A percentile compares a stretch with the other conserved stretches of the same genome.
Conservation (phyloP, 2,888 invertebrate genomes). For the Cephus runcator region DNA sequence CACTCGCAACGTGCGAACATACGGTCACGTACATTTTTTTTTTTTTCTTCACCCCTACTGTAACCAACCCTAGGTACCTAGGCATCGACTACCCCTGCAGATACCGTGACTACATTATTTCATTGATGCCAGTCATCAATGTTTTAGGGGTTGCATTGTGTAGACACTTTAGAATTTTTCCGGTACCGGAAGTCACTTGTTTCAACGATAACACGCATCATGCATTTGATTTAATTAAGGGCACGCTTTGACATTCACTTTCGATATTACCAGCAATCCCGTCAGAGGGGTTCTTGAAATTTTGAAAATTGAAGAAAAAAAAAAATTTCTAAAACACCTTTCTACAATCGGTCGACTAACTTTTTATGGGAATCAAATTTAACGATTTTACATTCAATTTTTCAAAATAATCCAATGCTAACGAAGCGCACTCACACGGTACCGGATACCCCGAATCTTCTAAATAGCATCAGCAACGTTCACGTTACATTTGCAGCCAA, state of each 20-base stretch:
- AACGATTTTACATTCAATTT: too few relatives aligned
- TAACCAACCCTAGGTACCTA: not conserved
- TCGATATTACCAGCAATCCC: not conserved
- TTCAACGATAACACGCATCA: not conserved
- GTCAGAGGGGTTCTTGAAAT: not conserved
- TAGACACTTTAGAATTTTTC: conserved; percentile 28
- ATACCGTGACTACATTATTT: conserved; percentile 53
- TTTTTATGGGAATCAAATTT: too few relatives aligned
- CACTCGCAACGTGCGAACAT: conserved; percentile 54
- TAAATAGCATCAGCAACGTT: not conserved
- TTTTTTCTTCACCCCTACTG: not conserved
- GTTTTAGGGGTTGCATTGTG: conserved; percentile 22
- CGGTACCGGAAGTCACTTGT: not conserved
- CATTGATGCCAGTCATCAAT: conserved; percentile 38
- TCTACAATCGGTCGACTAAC: too few relatives aligned
- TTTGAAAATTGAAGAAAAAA: not conserved
- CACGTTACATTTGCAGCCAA: not conserved
- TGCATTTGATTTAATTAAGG: not conserved
- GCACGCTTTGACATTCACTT: not conserved
- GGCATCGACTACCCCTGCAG: conserved; percentile 9
- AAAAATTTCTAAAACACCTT: too few relatives aligned
- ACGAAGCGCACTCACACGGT: too few relatives aligned
- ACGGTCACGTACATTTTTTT: conserved; percentile 36
- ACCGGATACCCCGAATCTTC: too few relatives aligned
- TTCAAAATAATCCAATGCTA: too few relatives aligned